A percentile compares a stretch with the other conserved stretches of the same genome.
phyloP scores from a whole-genome alignment of 2,113 vertebrate species.

The Pollachius pollachius region DNA sequence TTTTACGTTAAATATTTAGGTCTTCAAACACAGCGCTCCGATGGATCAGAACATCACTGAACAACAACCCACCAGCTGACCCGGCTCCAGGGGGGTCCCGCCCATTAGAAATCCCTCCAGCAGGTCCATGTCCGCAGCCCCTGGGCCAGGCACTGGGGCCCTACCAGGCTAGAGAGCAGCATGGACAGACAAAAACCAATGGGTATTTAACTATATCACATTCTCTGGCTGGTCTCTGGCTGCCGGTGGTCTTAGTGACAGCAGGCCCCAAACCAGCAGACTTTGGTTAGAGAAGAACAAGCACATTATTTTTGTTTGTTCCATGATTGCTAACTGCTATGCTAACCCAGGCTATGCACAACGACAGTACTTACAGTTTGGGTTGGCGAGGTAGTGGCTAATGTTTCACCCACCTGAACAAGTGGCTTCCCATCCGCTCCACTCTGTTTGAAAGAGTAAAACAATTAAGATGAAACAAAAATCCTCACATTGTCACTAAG shows the following conservation, averaged over 20 bases:
- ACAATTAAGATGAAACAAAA: too few species aligned
- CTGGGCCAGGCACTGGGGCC: background rate
- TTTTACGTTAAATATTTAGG: background rate
- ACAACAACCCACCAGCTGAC: conserved; percentile 10
- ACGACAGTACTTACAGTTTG: too few species aligned
- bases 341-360: too few species aligned
- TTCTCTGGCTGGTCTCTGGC: background rate
- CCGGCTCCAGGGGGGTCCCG: conserved; percentile 21
- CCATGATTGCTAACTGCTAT: too few species aligned
- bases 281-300: too few species aligned
- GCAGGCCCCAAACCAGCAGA: background rate
- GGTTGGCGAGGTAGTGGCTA: too few species aligned
- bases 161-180: background rate
- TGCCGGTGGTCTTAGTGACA: background rate
- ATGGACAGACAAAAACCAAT: background rate
- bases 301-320: too few species aligned
- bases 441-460: too few species aligned
- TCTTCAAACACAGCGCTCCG: background rate
- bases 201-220: background rate
- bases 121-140: background rate
- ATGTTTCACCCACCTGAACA: too few species aligned
- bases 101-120: background rate
- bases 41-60: background rate
- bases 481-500: too few species aligned
- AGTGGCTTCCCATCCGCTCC: too few species aligned